Evolutionary conservation across 2,888 invertebrate genomes (phyloP).

Genomic region (Esperia sulphurella): DNA sequence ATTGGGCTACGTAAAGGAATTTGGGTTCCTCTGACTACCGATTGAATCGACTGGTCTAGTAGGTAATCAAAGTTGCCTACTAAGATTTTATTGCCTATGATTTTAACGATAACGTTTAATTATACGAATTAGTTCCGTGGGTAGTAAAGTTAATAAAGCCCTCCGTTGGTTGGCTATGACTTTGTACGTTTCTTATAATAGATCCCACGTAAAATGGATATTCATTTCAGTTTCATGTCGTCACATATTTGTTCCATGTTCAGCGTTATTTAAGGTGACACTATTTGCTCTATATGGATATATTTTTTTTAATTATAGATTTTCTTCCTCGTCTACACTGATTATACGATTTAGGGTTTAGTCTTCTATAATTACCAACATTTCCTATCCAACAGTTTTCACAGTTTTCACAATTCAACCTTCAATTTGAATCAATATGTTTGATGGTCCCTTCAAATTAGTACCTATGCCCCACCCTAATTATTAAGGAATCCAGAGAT

Average conservation of each 20-base stretch:
- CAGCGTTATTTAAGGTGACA: constrained; percentile 1
- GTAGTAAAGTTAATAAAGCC: neutral
- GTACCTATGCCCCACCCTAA: constrained; percentile 11
- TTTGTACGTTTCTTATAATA: neutral
- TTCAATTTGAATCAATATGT: neutral
- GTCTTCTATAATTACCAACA: too few species aligned
- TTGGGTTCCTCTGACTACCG: constrained; percentile 17
- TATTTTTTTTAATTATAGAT: neutral
- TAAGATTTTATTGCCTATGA: constrained; percentile 34
- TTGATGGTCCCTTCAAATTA: neutral
- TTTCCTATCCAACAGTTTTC: neutral
- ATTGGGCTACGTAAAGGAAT: constrained; percentile 27
- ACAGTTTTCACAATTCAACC: neutral
- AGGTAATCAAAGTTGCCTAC: constrained; percentile 27
- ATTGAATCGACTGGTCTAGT: constrained; percentile 24
- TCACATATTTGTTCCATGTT: constrained; percentile 4
- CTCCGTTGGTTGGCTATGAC: neutral
- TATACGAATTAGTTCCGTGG: constrained; percentile 17
- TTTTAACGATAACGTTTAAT: constrained; percentile 42
- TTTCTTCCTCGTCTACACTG: neutral
- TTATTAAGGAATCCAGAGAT: constrained; percentile 23
- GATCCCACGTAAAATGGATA: neutral
- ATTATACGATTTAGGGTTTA: too few species aligned
- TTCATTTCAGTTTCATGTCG: constrained; percentile 2
- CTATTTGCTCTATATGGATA: neutral